These are phyloP conservation scores for Ceyx margarethae DNA, from an alignment of 2,113 vertebrate species.

Conservation along the genomic window DNA sequence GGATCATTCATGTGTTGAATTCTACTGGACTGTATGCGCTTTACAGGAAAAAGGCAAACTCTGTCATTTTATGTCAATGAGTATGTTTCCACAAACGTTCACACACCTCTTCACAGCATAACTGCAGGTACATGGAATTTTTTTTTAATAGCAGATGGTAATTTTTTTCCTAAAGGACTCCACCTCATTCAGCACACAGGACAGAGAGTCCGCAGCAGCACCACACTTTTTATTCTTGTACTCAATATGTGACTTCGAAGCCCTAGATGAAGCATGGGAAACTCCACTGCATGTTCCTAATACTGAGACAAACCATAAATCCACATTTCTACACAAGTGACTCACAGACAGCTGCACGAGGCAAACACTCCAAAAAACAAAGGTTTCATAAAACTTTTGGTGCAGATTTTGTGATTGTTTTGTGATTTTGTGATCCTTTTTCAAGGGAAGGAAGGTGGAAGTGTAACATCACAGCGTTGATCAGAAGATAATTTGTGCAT, in stretches of 20 bases:
- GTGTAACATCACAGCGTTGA: not conserved
- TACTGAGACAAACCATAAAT: not conserved
- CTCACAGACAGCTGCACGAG: not conserved
- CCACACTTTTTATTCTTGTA: not conserved
- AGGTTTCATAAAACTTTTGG: not conserved
- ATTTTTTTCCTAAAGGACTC: not conserved
- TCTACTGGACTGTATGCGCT: not conserved
- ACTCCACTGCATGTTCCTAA: not conserved
- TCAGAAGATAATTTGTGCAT: not conserved
- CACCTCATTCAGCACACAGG: not conserved
- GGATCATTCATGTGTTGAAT: not conserved
- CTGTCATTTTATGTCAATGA: not conserved
- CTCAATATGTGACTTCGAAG: not conserved
- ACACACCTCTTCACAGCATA: fast-evolving
- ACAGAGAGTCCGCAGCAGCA: not conserved
- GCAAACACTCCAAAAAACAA: not conserved
- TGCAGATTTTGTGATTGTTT: not conserved
- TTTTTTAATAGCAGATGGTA: not conserved
- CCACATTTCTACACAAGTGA: not conserved
- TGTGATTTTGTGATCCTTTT: not conserved
- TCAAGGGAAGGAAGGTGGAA: not conserved
- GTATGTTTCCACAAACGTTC: not conserved
- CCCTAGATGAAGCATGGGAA: not conserved
- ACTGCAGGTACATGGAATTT: not conserved
- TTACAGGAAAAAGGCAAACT: not conserved